A percentile compares a stretch with the other conserved stretches of the same genome.
phyloP scores from a whole-genome alignment of 2,797 vertebrate genomes.

The Trachurus trachurus region DNA sequence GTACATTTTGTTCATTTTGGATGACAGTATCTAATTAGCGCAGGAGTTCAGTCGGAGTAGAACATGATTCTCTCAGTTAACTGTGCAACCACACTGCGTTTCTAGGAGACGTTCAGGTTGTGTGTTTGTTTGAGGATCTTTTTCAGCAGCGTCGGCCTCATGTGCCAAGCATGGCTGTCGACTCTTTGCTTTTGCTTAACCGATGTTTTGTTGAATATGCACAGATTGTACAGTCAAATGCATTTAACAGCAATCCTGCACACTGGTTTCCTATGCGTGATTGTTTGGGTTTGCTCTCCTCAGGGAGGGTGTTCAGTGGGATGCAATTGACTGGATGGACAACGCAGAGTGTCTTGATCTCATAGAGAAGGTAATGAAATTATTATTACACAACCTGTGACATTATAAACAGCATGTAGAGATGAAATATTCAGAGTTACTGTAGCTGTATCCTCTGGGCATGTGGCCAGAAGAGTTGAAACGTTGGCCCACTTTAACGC shows the following conservation, averaged over 20 bases:
- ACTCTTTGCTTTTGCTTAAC: neutral
- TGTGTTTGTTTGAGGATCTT: neutral
- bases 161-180: neutral
- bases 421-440: neutral
- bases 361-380: slow-evolving; percentile 90
- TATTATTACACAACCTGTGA: neutral
- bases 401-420: neutral
- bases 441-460: neutral
- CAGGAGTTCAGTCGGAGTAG: neutral
- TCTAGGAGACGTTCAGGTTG: neutral
- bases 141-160: neutral
- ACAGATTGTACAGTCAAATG: neutral
- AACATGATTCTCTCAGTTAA: no score
- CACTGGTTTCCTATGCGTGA: neutral
- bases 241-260: neutral
- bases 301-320: slow-evolving; percentile 94
- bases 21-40: neutral
- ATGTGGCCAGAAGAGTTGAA: neutral
- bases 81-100: neutral
- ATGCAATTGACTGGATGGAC: slow-evolving; percentile 97
- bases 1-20: neutral
- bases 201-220: neutral
- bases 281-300: slow-evolving; percentile 10
- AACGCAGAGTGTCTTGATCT: slow-evolving; percentile 95
- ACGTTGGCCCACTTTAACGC: neutral